Base-by-base conservation (phyloP, 1,140 invertebrate species). In the Heliconius eleuchia region DNA sequence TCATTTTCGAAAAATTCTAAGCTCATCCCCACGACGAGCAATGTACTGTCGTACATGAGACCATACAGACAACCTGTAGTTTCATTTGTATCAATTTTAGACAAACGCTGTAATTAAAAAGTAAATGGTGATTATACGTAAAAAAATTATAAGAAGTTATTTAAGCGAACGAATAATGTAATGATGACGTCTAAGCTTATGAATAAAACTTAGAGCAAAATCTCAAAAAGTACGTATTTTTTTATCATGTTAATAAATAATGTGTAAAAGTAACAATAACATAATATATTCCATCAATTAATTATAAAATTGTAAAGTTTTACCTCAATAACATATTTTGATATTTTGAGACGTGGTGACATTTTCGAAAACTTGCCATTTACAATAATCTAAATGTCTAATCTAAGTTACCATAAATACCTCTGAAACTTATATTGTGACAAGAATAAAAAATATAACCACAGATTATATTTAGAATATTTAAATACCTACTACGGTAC, bases 1-100 rank as follows among this genome's bases (percentile, higher is more conserved):
- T 95, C 91, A 84, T 94, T 93, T 87, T 95, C 91, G 81, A 95
- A 95, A 77, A 95, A 94, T 83, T 97, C 95, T 76, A 95, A 88
- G 86, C 95, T 96, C 77, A 97, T 95, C 76, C 96, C 96, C 72
- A 97, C 88, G 23, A 97, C 95, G 55, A 96, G 95, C 73, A 97
- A 89, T 30, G 95, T 96, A 79, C 96, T 96, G 87, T 97, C 96
- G 85, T 96, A 96, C 89, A 97, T 96, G 71, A 97, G 95, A 57
- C 97, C 97, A 90, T 96, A 97, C 70, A 97, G 91, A 88, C 96
- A 96, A 80, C 97, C 97, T 89, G 95, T 96, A 83, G 92, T 95
- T 75, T 95, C 95, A 79, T 95, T 90, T 77, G 93, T 90, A 83
- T 95, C 95, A 74, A 92, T 87, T 80, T 86, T 88, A 76, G 88